A percentile compares a stretch with the other conserved stretches of the same genome.
phyloP scores from a whole-genome alignment of 2,113 vertebrate species.

The Thinocorus orbignyianus region DNA sequence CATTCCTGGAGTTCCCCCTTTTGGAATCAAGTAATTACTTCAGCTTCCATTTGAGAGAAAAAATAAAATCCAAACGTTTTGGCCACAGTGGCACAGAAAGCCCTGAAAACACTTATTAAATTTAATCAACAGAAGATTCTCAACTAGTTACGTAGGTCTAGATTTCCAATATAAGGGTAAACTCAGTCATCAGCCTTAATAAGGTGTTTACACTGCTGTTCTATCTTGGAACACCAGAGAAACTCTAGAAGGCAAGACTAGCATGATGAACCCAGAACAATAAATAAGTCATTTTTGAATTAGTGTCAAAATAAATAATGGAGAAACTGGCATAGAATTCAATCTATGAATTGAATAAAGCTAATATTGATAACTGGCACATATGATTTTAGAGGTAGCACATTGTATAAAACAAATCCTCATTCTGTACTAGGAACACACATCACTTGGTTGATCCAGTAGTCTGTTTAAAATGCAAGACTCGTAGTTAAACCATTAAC shows the following conservation, averaged over 20 bases:
- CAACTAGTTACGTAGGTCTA: not conserved
- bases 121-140: not conserved
- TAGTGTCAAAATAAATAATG: not conserved
- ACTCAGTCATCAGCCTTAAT: not conserved
- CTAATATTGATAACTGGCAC: not conserved
- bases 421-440: not conserved
- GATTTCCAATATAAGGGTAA: not conserved
- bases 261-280: not conserved
- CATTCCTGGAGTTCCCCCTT: not conserved
- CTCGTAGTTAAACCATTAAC: not conserved
- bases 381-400: not conserved
- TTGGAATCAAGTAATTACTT: not conserved
- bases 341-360: not conserved
- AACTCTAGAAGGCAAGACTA: not conserved
- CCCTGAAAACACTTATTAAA: not conserved
- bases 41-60: not conserved
- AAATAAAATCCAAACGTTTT: not conserved
- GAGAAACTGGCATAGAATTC: not conserved
- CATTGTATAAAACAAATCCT: not conserved
- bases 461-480: not conserved
- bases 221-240: not conserved
- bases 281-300: not conserved
- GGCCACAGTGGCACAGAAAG: not conserved
- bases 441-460: not conserved
- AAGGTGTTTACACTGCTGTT: not conserved